phyloP scores from a whole-genome alignment of 2,797 vertebrate species.

The Momotus momota region DNA sequence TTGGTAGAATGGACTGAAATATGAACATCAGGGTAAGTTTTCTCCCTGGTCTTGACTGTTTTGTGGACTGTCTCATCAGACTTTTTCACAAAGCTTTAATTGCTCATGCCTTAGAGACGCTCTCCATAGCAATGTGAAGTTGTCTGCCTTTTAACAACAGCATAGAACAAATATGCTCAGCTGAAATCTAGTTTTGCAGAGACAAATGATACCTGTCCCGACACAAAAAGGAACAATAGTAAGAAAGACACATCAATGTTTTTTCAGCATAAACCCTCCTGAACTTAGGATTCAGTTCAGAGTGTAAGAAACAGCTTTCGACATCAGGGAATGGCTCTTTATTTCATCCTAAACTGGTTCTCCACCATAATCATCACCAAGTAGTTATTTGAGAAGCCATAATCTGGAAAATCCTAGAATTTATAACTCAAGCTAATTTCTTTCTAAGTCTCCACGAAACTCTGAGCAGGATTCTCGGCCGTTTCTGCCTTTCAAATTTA shows the following conservation, averaged over 20 bases:
- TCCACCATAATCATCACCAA: not conserved
- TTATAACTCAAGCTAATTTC: not conserved
- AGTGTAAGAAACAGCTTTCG: not conserved
- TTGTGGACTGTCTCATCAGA: not conserved
- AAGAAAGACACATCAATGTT: not conserved
- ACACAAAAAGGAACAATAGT: not conserved
- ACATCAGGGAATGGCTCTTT: not conserved
- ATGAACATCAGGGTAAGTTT: not conserved
- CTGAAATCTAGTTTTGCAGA: not conserved
- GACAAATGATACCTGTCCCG: not conserved
- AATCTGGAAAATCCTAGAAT: not conserved
- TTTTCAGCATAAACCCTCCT: not conserved
- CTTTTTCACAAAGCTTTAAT: not conserved
- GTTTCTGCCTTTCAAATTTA: not conserved
- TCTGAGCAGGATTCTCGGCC: not conserved
- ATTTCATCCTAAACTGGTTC: not conserved
- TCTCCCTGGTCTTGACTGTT: not conserved
- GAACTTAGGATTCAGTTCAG: not conserved
- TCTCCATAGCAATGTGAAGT: accelerated
- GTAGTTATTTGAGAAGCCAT: not conserved
- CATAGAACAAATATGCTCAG: not conserved
- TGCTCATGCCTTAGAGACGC: not conserved
- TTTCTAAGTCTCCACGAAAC: not conserved
- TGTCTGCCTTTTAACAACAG: not conserved
- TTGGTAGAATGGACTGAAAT: not conserved